Evolutionary conservation across 2,797 vertebrate species (phyloP).

Genomic region (Myiotriccus ornatus): DNA sequence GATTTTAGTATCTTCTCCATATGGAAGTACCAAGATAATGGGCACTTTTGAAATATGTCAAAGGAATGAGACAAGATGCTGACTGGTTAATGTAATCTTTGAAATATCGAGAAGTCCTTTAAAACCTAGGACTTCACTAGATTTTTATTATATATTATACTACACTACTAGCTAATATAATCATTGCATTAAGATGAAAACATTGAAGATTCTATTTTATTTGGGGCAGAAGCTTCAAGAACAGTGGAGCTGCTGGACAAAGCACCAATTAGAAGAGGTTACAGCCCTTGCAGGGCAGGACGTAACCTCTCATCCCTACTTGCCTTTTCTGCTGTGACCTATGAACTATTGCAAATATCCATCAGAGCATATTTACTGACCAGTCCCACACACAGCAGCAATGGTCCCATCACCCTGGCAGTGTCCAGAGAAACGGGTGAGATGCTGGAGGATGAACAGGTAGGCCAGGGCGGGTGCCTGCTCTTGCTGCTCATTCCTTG

Average conservation of each 20-base stretch:
- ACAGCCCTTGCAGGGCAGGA: background rate
- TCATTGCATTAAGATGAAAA: background rate
- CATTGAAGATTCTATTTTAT: background rate
- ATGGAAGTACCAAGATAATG: background rate
- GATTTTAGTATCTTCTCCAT: background rate
- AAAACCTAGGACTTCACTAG: background rate
- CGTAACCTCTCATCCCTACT: background rate
- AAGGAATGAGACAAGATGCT: background rate
- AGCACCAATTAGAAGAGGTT: background rate
- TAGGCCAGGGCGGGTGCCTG: background rate
- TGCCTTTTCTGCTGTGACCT: background rate
- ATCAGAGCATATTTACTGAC: background rate
- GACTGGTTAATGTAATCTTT: background rate
- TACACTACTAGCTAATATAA: background rate
- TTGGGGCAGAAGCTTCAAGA: background rate
- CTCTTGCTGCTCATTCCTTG: background rate
- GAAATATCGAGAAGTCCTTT: background rate
- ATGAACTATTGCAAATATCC: background rate
- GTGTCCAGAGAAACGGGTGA: background rate
- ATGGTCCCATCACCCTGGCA: background rate
- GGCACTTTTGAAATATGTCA: background rate
- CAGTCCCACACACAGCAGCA: fast-evolving
- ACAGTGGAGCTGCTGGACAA: fast-evolving
- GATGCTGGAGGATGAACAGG: background rate
- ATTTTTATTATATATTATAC: too few species aligned